These are phyloP conservation scores for Tangara arthus DNA, from an alignment of 2,797 vertebrate species.

Conservation along the genomic window DNA sequence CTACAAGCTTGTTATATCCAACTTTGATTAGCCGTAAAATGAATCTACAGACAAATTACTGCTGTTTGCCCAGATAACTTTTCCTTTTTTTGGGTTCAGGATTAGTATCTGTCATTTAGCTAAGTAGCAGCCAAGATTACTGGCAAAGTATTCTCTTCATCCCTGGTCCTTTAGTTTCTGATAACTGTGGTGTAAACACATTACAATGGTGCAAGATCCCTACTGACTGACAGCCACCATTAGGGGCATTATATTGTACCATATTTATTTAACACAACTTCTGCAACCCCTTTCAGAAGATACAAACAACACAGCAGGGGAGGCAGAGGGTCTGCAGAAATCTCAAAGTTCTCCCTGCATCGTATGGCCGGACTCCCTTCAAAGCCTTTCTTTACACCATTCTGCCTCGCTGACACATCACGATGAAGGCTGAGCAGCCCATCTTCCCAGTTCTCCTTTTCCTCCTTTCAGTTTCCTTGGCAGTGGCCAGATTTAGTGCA, in stretches of 20 bases:
- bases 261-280: background rate
- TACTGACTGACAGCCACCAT: background rate
- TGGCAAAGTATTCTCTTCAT: background rate
- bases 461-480: background rate
- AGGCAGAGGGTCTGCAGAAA: background rate
- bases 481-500: background rate
- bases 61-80: background rate
- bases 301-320: background rate
- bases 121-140: conserved; percentile 9
- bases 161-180: background rate
- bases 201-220: background rate
- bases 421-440: background rate
- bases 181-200: background rate
- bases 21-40: conserved; percentile 56
- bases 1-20: conserved; percentile 36
- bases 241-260: background rate
- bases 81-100: background rate
- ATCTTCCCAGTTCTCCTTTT: background rate
- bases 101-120: conserved; percentile 27
- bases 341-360: background rate
- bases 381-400: background rate
- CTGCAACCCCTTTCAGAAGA: background rate
- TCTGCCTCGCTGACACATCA: background rate
- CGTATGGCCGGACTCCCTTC: background rate
- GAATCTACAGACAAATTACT: conserved; percentile 33